A percentile compares a stretch with the other conserved stretches of the same genome.
These are phyloP conservation scores for Nothocercus julius DNA, from an alignment of 2,113 vertebrate genomes.

Conservation along the genomic window DNA sequence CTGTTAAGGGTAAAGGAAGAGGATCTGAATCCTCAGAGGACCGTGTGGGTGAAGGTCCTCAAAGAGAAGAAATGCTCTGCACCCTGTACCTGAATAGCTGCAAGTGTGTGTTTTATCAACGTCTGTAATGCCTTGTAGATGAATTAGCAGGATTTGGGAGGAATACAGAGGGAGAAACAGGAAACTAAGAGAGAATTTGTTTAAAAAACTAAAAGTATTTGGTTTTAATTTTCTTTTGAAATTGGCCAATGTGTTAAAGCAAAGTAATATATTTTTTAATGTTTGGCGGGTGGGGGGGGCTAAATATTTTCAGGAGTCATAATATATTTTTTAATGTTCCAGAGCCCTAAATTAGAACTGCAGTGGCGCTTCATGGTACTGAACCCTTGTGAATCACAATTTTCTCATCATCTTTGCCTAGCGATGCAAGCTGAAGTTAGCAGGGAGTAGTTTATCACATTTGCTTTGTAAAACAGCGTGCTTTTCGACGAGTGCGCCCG, in stretches of 20 bases:
- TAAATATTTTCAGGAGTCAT: background rate
- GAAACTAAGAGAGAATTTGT: background rate
- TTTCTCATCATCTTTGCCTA: background rate
- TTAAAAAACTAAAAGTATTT: background rate
- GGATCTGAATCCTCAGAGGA: background rate
- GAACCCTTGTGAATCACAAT: background rate
- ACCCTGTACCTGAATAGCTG: background rate
- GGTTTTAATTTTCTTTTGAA: background rate
- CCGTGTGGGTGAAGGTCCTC: background rate
- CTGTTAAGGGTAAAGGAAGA: background rate
- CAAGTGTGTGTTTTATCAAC: background rate
- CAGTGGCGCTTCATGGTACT: background rate
- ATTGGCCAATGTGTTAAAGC: background rate
- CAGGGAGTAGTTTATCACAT: background rate
- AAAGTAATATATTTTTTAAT: background rate
- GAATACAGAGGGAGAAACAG: accelerated
- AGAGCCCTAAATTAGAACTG: background rate
- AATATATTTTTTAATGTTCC: background rate
- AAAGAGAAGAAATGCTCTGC: background rate
- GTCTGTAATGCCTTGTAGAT: background rate
- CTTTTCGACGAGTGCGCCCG: background rate
- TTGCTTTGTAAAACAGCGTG: background rate
- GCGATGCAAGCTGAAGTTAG: background rate
- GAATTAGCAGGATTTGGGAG: background rate
- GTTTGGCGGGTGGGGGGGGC: accelerated